phyloP scores from a whole-genome alignment of 2,113 vertebrate genomes.

The Trogon surrucura region DNA sequence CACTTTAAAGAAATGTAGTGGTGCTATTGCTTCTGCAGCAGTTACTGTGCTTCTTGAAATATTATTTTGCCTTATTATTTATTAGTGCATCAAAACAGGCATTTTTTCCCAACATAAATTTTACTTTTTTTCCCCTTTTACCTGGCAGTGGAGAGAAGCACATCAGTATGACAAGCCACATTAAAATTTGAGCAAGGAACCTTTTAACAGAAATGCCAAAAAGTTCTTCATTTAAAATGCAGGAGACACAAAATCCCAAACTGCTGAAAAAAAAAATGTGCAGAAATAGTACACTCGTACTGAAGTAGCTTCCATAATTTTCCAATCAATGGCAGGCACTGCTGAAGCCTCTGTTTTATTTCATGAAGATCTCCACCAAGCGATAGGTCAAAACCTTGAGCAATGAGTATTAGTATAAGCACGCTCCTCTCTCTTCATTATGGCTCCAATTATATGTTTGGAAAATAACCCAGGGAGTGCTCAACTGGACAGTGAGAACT shows the following conservation, averaged over 20 bases:
- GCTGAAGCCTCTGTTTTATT: background rate
- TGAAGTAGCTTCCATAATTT: background rate
- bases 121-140: background rate
- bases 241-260: background rate
- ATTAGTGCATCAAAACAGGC: background rate
- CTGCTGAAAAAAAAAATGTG: background rate
- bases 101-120: background rate
- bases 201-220: background rate
- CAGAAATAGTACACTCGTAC: background rate
- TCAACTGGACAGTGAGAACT: background rate
- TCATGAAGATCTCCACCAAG: background rate
- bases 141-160: background rate
- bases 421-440: background rate
- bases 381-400: background rate
- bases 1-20: background rate
- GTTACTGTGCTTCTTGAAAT: background rate
- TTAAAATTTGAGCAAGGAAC: slow-evolving; percentile 17
- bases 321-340: background rate
- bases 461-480: background rate
- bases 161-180: background rate
- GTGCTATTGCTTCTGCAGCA: background rate
- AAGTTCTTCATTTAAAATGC: background rate
- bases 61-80: background rate
- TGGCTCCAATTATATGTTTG: background rate
- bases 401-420: background rate